Evolutionary conservation across 2,797 vertebrate genomes (phyloP), one percentile per base, ranked within the genome.

Genomic region (Gobio occitaniae): DNA sequence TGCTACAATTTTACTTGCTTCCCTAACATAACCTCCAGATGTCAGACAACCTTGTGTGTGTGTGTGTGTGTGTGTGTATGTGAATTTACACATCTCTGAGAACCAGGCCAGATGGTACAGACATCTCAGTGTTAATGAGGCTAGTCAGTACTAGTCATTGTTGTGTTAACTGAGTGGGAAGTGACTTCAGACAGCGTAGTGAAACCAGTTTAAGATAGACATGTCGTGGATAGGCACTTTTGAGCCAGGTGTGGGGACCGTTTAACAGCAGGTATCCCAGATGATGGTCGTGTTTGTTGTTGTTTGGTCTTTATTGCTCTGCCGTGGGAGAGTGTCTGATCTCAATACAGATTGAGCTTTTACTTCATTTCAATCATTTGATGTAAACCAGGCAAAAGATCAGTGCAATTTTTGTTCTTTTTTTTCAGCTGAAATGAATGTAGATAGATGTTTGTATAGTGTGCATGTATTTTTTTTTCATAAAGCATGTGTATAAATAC

Each of bases 51-150:
- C 38, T 44, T 44, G 44, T 44, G 44, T 44, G 44, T 48, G 47
- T 47, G 44, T 11, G 10, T 16, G 69, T 7, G 16, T 81, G 66
- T 78, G 50, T 63, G 54, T 63, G 70, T 72, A 66, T 83, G 82
- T 65, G 81, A 80, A 36, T 29, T 72, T 76, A 56, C 69, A 81
- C 52, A 63, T 21, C 80, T 88, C 85, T 91, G 93, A 91, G 91
- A 93, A 90, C 88, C 79, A 90, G 80, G 70, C 87, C 82, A 48
- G 86, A 84, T 83, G 29, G 84, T 76, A 72, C 71, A 88, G 86
- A 92, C 93, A 92, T 92, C 92, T 92, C 86, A 88, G 91, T 92
- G 93, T 90, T 93, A 95, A 95, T 92, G 93, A 90, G 88, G 89
- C 91, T 86, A 86, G 87, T 91, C 91, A 91, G 78, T 90, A 89